A percentile compares a stretch with the other conserved stretches of the same genome.
Conservation (phyloP, 1,140 invertebrate genomes). For the Tetragonula clypearis region DNA sequence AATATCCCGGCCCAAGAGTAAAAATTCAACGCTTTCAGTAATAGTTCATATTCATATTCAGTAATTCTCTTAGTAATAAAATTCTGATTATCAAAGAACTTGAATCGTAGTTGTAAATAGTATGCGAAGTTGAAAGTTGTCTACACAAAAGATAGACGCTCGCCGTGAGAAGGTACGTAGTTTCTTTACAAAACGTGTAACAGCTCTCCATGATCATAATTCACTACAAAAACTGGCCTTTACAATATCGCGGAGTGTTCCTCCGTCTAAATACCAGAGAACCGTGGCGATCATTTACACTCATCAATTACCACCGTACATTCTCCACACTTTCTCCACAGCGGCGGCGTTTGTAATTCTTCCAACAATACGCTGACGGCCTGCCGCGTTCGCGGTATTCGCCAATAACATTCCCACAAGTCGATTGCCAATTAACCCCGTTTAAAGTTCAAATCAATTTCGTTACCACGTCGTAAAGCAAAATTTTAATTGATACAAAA, state of each 20-base stretch:
- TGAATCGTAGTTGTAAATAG: no score
- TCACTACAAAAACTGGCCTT: neutral
- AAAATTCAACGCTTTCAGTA: no score
- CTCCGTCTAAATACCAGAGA: neutral
- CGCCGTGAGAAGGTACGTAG: neutral
- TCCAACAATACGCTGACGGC: slow-evolving; percentile 11
- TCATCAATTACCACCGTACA: slow-evolving; percentile 7
- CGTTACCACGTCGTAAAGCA: neutral
- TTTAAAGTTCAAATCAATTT: slow-evolving; percentile 26
- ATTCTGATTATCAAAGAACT: no score
- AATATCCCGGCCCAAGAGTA: no score
- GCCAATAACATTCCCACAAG: slow-evolving; percentile 30
- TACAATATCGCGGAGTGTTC: neutral
- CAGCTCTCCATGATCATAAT: no score
- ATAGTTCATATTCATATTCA: no score
- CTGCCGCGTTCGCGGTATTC: neutral
- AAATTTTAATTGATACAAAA: slow-evolving; percentile 22
- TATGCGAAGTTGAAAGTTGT: neutral
- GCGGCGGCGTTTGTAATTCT: neutral
- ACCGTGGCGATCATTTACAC: slow-evolving; percentile 9
- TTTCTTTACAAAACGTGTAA: neutral
- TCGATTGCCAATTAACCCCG: slow-evolving; percentile 34
- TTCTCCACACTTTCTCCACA: slow-evolving; percentile 12
- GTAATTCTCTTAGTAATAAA: no score
- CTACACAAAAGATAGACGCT: neutral